Conservation (phyloP, 2,888 invertebrate species). For the Achlya flavicornis region DNA sequence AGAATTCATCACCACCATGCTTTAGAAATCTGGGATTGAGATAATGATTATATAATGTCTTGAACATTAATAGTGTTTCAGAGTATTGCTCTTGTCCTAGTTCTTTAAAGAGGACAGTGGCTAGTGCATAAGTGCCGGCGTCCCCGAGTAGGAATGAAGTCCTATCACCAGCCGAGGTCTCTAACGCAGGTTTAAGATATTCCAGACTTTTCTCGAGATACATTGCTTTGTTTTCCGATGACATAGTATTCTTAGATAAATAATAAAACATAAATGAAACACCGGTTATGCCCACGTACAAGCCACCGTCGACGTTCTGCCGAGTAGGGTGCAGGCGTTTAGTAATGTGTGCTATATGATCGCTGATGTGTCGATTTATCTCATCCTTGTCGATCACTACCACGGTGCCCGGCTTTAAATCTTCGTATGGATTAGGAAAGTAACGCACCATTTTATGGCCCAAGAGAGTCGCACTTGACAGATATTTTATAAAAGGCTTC, state of each 20-base stretch:
- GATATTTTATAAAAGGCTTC: conserved; percentile 25
- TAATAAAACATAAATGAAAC: conserved; percentile 91
- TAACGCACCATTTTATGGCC: conserved; percentile 69
- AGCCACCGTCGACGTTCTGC: conserved; percentile 83
- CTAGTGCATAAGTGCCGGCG: conserved; percentile 90
- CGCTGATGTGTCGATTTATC: conserved; percentile 54
- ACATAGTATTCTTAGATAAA: conserved; percentile 82
- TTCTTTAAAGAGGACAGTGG: conserved; percentile 84
- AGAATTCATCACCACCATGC: conserved; percentile 91
- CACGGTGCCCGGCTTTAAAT: conserved; percentile 45
- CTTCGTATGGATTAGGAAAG: conserved; percentile 69
- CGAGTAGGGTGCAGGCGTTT: conserved; percentile 61
- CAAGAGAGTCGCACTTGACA: conserved; percentile 38
- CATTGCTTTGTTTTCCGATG: conserved; percentile 65
- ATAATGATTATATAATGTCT: conserved; percentile 63
- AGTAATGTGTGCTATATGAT: conserved; percentile 58
- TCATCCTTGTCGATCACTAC: conserved; percentile 48
- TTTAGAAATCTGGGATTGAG: conserved; percentile 80
- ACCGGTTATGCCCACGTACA: conserved; percentile 89
- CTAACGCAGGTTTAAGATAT: conserved; percentile 86
- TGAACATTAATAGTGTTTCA: conserved; percentile 64
- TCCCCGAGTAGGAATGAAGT: conserved; percentile 91
- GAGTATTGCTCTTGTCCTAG: conserved; percentile 68
- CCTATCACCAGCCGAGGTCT: conserved; percentile 83
- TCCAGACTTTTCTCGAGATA: conserved; percentile 85